These are phyloP conservation scores for Platyrinchus mystaceus DNA, from an alignment of 2,797 vertebrate species.

Conservation along the genomic window DNA sequence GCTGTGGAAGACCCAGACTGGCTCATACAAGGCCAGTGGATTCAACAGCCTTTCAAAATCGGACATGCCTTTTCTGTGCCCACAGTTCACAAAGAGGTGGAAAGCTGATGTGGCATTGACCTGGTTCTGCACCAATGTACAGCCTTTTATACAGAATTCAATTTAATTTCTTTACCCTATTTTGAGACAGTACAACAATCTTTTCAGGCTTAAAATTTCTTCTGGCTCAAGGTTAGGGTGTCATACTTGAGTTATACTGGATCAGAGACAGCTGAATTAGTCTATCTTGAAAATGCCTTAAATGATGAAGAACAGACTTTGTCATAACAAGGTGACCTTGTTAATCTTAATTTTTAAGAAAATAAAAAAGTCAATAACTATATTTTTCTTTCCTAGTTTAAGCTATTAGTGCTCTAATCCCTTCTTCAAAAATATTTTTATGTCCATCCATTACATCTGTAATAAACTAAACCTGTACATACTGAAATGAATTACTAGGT, in stretches of 20 bases:
- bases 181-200: neutral
- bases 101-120: neutral
- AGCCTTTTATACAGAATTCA: neutral
- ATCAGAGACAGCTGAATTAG: neutral
- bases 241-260: neutral
- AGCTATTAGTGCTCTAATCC: neutral
- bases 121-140: neutral
- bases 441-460: neutral
- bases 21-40: neutral
- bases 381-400: neutral
- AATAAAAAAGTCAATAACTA: neutral
- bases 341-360: neutral
- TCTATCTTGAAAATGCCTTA: neutral
- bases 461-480: neutral
- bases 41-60: neutral
- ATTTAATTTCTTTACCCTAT: neutral
- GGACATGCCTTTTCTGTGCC: neutral
- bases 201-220: constrained; percentile 1
- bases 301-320: neutral
- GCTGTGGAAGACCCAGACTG: neutral
- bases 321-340: neutral
- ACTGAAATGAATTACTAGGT: neutral
- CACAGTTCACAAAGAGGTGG: neutral
- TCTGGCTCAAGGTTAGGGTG: neutral
- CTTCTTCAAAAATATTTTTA: neutral